phyloP scores from a whole-genome alignment of 2,113 vertebrate genomes.

The Penelope pileata region DNA sequence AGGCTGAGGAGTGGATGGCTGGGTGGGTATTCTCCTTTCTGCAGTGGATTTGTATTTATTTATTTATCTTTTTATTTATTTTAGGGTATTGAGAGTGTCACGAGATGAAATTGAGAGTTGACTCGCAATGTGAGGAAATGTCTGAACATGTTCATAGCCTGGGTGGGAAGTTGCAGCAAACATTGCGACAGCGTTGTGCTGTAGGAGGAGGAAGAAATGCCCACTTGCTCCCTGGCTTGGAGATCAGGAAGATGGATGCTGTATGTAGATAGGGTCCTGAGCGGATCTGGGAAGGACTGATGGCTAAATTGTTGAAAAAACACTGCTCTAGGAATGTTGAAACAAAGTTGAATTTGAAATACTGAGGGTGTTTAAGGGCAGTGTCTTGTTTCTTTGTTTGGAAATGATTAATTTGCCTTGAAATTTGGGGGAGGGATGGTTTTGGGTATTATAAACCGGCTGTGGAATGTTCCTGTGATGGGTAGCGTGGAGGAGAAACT shows the following conservation, averaged over 20 bases:
- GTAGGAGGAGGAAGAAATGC: neutral
- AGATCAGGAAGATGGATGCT: neutral
- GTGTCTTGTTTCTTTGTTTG: neutral
- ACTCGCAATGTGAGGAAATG: neutral
- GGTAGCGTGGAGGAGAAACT: neutral
- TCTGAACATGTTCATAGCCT: neutral
- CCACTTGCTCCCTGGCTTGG: neutral
- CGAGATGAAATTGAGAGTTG: neutral
- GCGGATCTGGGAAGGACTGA: neutral
- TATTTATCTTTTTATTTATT: neutral
- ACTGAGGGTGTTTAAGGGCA: conserved; percentile 10
- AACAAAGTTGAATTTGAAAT: neutral
- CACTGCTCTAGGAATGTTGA: neutral
- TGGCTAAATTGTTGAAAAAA: conserved; percentile 41
- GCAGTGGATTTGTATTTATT: neutral
- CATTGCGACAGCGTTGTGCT: neutral
- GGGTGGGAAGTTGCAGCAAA: accelerated
- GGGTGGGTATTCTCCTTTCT: neutral
- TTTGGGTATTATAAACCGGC: neutral
- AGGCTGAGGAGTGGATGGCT: neutral
- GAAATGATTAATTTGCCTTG: neutral
- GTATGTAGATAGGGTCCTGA: neutral
- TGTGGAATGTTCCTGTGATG: neutral
- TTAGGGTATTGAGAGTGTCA: neutral
- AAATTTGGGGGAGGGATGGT: neutral